Evolutionary conservation across 2,888 invertebrate genomes (phyloP).

Genomic region (Elaeidobius kamerunicus): DNA sequence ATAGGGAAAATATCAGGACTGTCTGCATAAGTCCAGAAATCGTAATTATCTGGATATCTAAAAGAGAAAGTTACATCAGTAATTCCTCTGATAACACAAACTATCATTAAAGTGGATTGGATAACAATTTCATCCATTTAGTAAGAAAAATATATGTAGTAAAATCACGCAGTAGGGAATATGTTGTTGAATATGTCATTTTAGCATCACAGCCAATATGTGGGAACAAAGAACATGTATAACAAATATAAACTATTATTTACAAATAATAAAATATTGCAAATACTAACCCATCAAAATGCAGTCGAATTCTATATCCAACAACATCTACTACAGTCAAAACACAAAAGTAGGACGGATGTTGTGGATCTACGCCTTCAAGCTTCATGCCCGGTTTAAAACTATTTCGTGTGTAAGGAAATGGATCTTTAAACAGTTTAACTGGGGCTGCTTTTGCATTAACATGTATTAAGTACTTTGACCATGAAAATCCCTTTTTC

Average conservation of each 20-base stretch:
- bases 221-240: no score
- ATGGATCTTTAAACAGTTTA: constrained; percentile 75
- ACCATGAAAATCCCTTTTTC: constrained; percentile 75
- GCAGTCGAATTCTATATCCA: constrained; percentile 81
- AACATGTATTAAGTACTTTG: constrained; percentile 68
- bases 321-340: constrained; percentile 77
- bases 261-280: neutral
- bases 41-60: constrained; percentile 74
- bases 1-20: constrained; percentile 88
- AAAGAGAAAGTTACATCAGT: no score
- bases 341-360: constrained; percentile 86
- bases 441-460: constrained; percentile 72
- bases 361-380: constrained; percentile 91
- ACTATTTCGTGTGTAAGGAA: constrained; percentile 71
- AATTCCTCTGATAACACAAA: no score
- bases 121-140: no score
- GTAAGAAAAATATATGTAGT: no score
- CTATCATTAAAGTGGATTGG: neutral
- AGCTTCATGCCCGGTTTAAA: constrained; percentile 84
- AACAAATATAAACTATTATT: no score
- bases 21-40: constrained; percentile 93
- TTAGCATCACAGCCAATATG: no score
- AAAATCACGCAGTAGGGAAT: no score
- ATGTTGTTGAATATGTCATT: no score
- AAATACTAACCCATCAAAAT: constrained; percentile 71